Percentiles rank a stretch among this genome's conserved stretches.
phyloP scores from a whole-genome alignment of 2,888 invertebrate species.

The Aplocera efformata region DNA sequence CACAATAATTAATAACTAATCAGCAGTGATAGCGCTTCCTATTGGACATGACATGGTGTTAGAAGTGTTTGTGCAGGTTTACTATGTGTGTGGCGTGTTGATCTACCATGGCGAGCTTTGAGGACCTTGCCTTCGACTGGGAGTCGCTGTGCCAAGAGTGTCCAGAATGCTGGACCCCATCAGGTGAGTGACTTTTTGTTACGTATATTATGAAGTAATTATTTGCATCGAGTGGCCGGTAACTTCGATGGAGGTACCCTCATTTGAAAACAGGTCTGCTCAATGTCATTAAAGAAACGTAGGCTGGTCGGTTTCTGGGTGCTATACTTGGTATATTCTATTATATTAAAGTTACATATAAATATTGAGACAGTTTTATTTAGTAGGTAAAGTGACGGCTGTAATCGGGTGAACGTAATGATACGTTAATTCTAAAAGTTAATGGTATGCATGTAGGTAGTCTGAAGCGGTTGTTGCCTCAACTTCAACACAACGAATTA shows the following conservation, averaged over 20 bases:
- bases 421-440: constrained; percentile 16
- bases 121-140: constrained; percentile 84
- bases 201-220: neutral
- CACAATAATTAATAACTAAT: constrained; percentile 7
- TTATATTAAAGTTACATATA: too few relatives aligned
- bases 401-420: constrained; percentile 3
- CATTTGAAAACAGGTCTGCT: neutral
- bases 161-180: constrained; percentile 81
- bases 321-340: too few relatives aligned
- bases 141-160: constrained; percentile 82
- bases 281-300: too few relatives aligned
- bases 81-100: constrained; percentile 7
- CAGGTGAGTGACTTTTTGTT: constrained; percentile 73
- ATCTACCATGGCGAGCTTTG: constrained; percentile 81
- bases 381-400: neutral
- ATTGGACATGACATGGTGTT: constrained; percentile 40
- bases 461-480: neutral
- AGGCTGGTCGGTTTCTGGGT: too few relatives aligned
- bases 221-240: neutral
- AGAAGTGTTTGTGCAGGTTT: constrained; percentile 50
- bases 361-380: neutral
- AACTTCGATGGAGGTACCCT: neutral
- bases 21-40: constrained; percentile 24
- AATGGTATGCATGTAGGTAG: constrained; percentile 17
- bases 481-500: neutral